Percentiles rank a stretch among this genome's conserved stretches.
Evolutionary conservation across 2,888 invertebrate genomes (phyloP).

Genomic region (Drosophila peninsularis): DNA sequence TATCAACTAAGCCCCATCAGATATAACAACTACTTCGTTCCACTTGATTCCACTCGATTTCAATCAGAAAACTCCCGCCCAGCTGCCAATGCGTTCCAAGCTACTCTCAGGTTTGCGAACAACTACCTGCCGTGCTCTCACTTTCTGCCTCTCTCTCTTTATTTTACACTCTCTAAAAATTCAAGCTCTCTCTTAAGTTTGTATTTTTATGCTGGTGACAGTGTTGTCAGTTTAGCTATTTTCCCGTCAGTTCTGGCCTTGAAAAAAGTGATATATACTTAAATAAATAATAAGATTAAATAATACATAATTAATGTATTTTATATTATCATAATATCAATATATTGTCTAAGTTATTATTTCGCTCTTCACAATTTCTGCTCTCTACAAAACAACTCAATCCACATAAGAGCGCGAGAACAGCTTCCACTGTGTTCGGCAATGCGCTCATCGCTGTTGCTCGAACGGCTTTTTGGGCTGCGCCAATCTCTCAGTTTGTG

Average conservation of each 20-base stretch:
- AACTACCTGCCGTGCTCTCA: conserved; percentile 39
- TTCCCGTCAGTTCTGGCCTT: too few relatives aligned
- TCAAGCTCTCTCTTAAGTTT: neutral
- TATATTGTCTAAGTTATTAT: too few relatives aligned
- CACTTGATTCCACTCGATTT: conserved; percentile 53
- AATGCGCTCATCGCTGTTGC: conserved; percentile 19
- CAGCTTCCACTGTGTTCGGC: conserved; percentile 8
- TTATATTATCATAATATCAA: too few relatives aligned
- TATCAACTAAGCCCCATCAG: conserved; percentile 14
- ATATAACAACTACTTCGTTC: conserved; percentile 31
- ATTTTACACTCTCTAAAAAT: neutral
- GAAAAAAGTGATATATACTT: too few relatives aligned
- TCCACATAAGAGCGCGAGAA: conserved; percentile 1
- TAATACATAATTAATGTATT: too few relatives aligned
- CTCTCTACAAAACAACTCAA: too few relatives aligned
- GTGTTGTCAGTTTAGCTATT: too few relatives aligned
- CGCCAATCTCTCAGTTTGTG: conserved; percentile 44
- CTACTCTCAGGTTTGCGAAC: conserved; percentile 8
- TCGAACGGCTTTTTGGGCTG: conserved; percentile 35
- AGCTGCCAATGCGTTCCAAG: conserved; percentile 34
- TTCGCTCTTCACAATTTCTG: too few relatives aligned
- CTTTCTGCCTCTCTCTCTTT: neutral
- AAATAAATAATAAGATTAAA: too few relatives aligned
- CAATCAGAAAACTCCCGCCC: conserved; percentile 39
- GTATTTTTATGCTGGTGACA: neutral